These are phyloP conservation scores for Micropoecilia bifurca DNA, from an alignment of 2,797 vertebrate species.

Conservation along the genomic window DNA sequence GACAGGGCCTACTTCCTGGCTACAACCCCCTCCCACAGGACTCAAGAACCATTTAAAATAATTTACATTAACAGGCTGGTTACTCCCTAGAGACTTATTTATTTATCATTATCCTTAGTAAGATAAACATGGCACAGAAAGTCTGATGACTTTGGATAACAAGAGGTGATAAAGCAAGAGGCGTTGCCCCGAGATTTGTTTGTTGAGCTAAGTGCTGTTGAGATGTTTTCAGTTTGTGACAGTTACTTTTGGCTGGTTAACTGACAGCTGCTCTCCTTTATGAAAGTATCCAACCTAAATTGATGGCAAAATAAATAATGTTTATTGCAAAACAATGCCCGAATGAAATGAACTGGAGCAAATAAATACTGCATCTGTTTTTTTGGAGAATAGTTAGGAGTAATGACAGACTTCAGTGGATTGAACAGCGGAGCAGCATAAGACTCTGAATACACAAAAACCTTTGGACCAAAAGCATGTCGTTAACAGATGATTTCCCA, in stretches of 20 bases:
- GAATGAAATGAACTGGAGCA: conserved; percentile 3
- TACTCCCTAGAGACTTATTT: conserved; percentile 52
- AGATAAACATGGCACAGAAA: conserved; percentile 64
- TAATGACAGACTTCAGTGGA: conserved; percentile 52
- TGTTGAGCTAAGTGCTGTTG: conserved; percentile 23
- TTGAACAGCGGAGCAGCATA: conserved; percentile 53
- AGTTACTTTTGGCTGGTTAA: conserved; percentile 33
- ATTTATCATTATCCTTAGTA: conserved; percentile 62
- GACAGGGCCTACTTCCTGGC: conserved; percentile 63
- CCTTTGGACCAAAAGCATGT: conserved; percentile 54
- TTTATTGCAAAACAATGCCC: conserved; percentile 21
- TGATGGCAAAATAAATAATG: conserved; percentile 17
- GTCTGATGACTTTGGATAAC: conserved; percentile 56
- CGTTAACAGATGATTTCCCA: conserved; percentile 62
- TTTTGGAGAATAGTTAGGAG: conserved; percentile 44
- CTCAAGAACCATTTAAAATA: conserved; percentile 37
- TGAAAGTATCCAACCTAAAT: conserved; percentile 35
- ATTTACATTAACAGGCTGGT: conserved; percentile 49
- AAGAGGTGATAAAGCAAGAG: conserved; percentile 39
- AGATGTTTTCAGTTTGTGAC: conserved; percentile 28
- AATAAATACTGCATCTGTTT: conserved; percentile 27
- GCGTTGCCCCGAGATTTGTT: conserved; percentile 34
- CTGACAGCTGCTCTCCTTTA: conserved; percentile 23
- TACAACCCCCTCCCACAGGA: too few relatives aligned
- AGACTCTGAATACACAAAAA: conserved; percentile 47